phyloP scores from a whole-genome alignment of 2,797 vertebrate genomes.

The Lepilemur septentrionalis region DNA sequence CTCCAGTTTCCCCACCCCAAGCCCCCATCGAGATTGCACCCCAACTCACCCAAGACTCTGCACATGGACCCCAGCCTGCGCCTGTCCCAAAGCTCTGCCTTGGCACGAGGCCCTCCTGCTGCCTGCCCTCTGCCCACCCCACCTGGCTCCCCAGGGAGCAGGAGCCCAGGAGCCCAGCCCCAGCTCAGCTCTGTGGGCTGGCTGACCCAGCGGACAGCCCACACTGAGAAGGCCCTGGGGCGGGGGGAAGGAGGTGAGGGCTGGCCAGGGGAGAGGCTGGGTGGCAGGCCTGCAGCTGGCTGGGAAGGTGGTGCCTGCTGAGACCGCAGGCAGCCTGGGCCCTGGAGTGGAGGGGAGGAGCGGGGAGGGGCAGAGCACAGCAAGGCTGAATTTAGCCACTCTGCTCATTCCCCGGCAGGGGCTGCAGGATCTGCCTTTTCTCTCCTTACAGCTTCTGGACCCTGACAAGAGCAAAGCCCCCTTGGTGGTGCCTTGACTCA shows the following conservation, averaged over 20 bases:
- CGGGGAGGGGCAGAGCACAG: background rate
- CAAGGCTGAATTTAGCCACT: conserved; percentile 72
- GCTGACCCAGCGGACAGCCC: conserved; percentile 55
- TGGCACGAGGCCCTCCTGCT: conserved; percentile 62
- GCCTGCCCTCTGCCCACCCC: conserved; percentile 55
- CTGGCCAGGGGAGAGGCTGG: conserved; percentile 56
- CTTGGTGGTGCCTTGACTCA: background rate
- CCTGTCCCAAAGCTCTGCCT: conserved; percentile 51
- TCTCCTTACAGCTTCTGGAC: conserved; percentile 60
- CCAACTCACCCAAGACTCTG: conserved; percentile 75
- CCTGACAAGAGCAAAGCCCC: conserved; percentile 53
- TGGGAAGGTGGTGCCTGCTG: conserved; percentile 58
- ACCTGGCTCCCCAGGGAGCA: conserved; percentile 38
- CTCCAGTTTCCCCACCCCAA: conserved; percentile 59
- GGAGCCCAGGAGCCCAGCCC: conserved; percentile 58
- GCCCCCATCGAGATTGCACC: conserved; percentile 51
- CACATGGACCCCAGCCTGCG: conserved; percentile 45
- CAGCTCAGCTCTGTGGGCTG: conserved; percentile 8
- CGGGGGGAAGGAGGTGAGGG: conserved; percentile 71
- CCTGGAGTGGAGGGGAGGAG: background rate
- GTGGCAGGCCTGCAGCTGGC: conserved; percentile 43
- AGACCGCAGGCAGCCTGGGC: conserved; percentile 37
- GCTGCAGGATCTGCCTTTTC: conserved; percentile 59
- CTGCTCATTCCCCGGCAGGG: conserved; percentile 50
- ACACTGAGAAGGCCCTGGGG: background rate